Evolutionary conservation across 2,888 invertebrate genomes (phyloP).

Genomic region (Deladenus siricidicola): DNA sequence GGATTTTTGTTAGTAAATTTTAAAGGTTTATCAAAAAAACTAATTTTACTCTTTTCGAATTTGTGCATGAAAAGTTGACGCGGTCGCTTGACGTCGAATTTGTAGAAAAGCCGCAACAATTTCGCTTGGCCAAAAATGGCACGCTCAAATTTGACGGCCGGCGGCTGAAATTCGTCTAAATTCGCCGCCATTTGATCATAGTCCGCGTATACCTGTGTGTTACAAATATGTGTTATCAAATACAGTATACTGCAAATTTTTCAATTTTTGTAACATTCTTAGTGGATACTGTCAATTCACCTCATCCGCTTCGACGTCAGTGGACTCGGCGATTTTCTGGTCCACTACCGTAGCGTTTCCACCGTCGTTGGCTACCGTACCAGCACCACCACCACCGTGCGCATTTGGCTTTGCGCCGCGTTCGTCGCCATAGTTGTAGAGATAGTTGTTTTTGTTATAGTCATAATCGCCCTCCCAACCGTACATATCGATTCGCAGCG

Average conservation of each 20-base stretch:
- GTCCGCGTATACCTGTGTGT: no score
- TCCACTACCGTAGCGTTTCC: not conserved
- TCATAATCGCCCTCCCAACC: not conserved
- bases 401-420: no score
- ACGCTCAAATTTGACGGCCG: conserved; percentile 47
- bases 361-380: not conserved
- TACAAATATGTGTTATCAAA: not conserved
- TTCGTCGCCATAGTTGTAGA: not conserved
- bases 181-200: no score
- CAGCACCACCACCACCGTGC: no score
- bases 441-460: not conserved
- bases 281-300: not conserved
- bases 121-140: conserved; percentile 43
- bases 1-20: no score
- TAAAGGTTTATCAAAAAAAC: not conserved
- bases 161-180: conserved; percentile 42
- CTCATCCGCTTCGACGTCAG: not conserved
- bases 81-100: not conserved
- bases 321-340: not conserved
- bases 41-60: not conserved
- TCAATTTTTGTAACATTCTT: not conserved
- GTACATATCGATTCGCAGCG: not conserved
- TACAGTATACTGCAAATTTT: not conserved
- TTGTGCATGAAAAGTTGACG: not conserved
- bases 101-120: not conserved